These are phyloP conservation scores for Paramuricea clavata DNA, from an alignment of 92 coral and sea anemone genomes.

Conservation along the genomic window DNA sequence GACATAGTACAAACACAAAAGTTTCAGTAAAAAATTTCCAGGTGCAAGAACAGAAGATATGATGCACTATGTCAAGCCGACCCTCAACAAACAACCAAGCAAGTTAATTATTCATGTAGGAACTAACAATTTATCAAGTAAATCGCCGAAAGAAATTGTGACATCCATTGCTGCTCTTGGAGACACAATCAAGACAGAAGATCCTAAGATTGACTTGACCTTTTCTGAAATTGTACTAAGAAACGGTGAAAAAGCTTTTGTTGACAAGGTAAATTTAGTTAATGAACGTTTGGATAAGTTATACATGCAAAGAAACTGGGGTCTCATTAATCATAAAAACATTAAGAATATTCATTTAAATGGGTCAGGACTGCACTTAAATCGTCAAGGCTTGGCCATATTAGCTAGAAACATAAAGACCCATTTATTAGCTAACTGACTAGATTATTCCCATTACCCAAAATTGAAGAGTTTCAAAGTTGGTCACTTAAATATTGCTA, in stretches of 20 bases:
- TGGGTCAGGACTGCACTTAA: conserved; percentile 15
- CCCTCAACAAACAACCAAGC: conserved; percentile 1
- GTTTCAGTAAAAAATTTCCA: conserved; percentile 9
- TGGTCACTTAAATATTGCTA: too few relatives aligned
- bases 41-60: conserved; percentile 4
- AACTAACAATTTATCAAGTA: conserved; percentile 10
- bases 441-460: too few relatives aligned
- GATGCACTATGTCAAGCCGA: conserved; percentile 26
- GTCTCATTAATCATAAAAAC: background rate
- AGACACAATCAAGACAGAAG: background rate
- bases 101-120: conserved; percentile 10
- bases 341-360: conserved; percentile 9
- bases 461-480: too few relatives aligned
- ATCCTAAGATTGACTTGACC: background rate
- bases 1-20: background rate
- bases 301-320: background rate
- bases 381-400: too few relatives aligned
- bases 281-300: conserved; percentile 8
- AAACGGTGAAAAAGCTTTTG: too few relatives aligned
- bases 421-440: too few relatives aligned
- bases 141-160: conserved; percentile 22
- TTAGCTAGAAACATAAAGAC: too few relatives aligned
- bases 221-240: too few relatives aligned
- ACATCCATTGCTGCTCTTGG: background rate
- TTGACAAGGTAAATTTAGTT: background rate